Base-by-base conservation (phyloP, 2,888 invertebrate genomes). In the Ditylenchus weischeri region DNA sequence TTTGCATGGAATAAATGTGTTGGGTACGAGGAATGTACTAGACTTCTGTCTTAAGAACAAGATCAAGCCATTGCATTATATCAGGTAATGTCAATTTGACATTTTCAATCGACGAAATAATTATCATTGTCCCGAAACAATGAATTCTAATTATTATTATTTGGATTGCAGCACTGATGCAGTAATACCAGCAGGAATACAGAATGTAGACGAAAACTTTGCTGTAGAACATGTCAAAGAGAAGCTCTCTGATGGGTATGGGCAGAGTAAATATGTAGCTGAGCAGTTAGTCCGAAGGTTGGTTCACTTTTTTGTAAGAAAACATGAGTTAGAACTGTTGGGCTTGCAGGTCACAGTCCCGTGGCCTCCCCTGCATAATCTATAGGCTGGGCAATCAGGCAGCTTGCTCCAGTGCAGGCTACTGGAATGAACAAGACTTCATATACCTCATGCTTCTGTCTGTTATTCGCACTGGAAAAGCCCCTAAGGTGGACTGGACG, bases 191-290 rank as follows among this genome's bases (percentile, higher is more conserved):
- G 68, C 76, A 64, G 83, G 83, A 13, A 57, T 81, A 65, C 71
- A 66, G 38, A 75, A 80, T 51, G 83, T 84, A 62, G 67, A 71
- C 43, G 85, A 85, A 72, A 77, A 78, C 43, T 79, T 76, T 57
- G 81, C 81, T 64, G 73, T 83, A 47, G 69, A 68, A 13, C 63
- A 72, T 7, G 78, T 78, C 64, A 75, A 64, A 59, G 68, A 78
- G 36, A 71, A 75, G 48, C 76, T 85, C 63, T 70, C 71, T 13
- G 84, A 84, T 72, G 85, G 85, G 35, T 85, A 85, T 74, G 83
- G 83, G 10, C 85, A 85, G 75, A 81, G 83, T 23, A 85, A 85
- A 72, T 85, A 84, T 83, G 85, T 85, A 36, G 85, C 85, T 6
- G 85, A 85, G 68, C 84, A 84, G 69, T 77, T 85, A 43, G 81